These are phyloP conservation scores for Rhodophaea formosa DNA, from an alignment of 2,888 invertebrate genomes.

Conservation along the genomic window DNA sequence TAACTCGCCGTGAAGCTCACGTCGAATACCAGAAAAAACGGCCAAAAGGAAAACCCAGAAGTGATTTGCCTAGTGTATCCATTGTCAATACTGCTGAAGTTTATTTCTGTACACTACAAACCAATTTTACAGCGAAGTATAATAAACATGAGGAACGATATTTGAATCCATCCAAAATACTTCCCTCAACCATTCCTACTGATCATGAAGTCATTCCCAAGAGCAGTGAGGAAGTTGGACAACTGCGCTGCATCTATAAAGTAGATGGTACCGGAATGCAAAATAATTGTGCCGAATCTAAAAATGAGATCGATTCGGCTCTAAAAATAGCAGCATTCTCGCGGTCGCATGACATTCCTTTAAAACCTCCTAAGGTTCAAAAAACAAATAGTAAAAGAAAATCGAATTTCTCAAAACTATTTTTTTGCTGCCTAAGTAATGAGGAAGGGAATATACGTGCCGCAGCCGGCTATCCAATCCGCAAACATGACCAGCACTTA, in stretches of 20 bases:
- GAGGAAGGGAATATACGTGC: constrained; percentile 25
- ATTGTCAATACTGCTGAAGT: constrained; percentile 27
- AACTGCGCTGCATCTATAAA: constrained; percentile 16
- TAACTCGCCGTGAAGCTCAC: constrained; percentile 28
- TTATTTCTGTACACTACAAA: constrained; percentile 30
- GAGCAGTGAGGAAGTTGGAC: constrained; percentile 6
- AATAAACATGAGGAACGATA: constrained; percentile 19
- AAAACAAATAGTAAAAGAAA: constrained; percentile 28
- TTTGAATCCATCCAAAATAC: constrained; percentile 18
- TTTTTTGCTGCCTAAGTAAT: constrained; percentile 40
- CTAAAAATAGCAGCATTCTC: not conserved
- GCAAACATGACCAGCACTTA: too few relatives aligned
- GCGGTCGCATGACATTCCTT: not conserved
- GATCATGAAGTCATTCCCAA: not conserved
- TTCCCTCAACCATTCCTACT: not conserved
- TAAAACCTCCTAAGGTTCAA: constrained; percentile 1
- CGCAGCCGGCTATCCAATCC: too few relatives aligned
- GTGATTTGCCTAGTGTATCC: not conserved
- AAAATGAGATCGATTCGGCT: constrained; percentile 26
- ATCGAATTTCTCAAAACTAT: constrained; percentile 32
- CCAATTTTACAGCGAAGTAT: constrained; percentile 27
- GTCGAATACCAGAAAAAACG: constrained; percentile 26
- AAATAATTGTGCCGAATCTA: constrained; percentile 20
- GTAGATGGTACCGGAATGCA: constrained; percentile 5
- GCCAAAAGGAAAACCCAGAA: constrained; percentile 21